Conservation (phyloP, 2,113 vertebrate genomes). For the Myiozetetes cayanensis region DNA sequence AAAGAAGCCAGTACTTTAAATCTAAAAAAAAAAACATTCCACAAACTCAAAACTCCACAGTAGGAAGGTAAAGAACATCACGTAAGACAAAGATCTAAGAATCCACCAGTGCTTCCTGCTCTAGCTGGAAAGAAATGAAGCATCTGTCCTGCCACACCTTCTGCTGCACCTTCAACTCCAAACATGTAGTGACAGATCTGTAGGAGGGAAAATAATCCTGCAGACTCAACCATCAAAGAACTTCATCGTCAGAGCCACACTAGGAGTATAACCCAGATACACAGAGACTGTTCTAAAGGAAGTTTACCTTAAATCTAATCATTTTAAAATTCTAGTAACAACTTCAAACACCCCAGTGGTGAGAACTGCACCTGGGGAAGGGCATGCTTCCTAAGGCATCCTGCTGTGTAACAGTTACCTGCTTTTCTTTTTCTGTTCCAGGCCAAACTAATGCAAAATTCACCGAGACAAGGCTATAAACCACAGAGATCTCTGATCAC, state of each 20-base stretch:
- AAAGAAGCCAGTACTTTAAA: not conserved
- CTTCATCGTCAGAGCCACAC: not conserved
- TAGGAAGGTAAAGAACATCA: fast-evolving
- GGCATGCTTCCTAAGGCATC: not conserved
- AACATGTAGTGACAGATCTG: not conserved
- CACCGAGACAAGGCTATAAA: not conserved
- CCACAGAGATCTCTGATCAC: not conserved
- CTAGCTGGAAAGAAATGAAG: not conserved
- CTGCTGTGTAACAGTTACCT: not conserved
- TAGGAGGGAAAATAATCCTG: not conserved
- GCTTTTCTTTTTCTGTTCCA: not conserved
- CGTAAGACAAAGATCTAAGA: not conserved
- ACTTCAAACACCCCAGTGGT: not conserved
- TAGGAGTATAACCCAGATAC: not conserved
- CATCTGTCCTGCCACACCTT: not conserved
- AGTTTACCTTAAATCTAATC: not conserved
- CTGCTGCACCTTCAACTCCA: not conserved
- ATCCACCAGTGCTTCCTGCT: not conserved
- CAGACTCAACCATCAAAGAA: not conserved
- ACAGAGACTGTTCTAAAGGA: not conserved
- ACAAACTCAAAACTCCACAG: not conserved
- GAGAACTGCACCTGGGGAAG: not conserved
- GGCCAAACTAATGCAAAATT: not conserved
- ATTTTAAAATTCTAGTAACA: not conserved
- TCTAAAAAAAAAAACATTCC: not conserved